Evolutionary conservation across 2,888 invertebrate genomes (phyloP), one percentile per base, ranked within the genome.

Genomic region (Octonoba sinensis): DNA sequence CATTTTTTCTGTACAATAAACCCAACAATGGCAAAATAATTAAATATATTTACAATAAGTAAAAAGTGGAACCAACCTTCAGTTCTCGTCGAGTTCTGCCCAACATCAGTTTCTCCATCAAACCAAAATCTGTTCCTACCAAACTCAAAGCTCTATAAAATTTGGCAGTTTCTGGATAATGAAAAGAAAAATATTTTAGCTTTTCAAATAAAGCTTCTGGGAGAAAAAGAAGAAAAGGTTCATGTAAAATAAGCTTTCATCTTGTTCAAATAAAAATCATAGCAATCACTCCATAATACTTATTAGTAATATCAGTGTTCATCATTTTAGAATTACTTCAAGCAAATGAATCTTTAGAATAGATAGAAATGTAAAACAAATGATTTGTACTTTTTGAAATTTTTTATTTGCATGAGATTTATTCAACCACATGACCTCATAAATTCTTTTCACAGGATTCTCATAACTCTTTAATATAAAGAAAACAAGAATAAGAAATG

Each of bases 141-240:
- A 93, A 93, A 86, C 94, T 95, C 13, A 98, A 89, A 0, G 96
- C 96, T 86, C 94, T 92, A 89, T 96, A 98, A 89, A 97, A 97
- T 85, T 93, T 93, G n/a, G 95, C 90, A 0, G 96, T 97, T 87
- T 97, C 96, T 81, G 91, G 12, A 86, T 86, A 67, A 54, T 22
- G 72, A 64, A 54, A 49, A 12, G 22, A 71, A 24, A 72, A 76
- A 36, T 36, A 36, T 36, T 36, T 36, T 36, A 4, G 11, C 8
- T 8, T 8, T 8, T 11, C 36, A 36, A 36, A 11, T 6, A 3
- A 11, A 36, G 8, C 36, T 11, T 8, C 20, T 6, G 2, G 54
- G n/a, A 54, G 18, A 56, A 27, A 27, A 36, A 36, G 44, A 12
- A 2, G 15, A 75, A 24, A 54, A 62, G 54, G 15, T 49, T 15